Conservation (phyloP, 2,113 vertebrate species). For the Malurus melanocephalus region DNA sequence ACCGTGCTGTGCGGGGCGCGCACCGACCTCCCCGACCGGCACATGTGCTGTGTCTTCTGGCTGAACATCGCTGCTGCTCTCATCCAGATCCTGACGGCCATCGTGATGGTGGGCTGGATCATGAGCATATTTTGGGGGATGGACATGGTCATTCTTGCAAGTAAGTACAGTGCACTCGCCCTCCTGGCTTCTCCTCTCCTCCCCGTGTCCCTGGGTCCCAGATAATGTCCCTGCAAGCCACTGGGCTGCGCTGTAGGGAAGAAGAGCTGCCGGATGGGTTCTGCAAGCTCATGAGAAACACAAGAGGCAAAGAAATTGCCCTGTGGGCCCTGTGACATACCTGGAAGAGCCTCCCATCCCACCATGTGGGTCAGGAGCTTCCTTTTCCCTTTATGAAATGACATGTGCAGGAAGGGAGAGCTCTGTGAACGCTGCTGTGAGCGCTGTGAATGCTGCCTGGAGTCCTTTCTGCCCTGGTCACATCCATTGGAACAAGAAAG, state of each 20-base stretch:
- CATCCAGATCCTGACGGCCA: conserved; percentile 93
- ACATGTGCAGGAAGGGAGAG: background rate
- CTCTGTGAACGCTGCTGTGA: background rate
- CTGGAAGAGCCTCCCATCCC: background rate
- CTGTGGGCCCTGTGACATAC: background rate
- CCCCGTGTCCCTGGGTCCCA: background rate
- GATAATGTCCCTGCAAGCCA: background rate
- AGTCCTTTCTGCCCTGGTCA: background rate
- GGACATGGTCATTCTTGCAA: conserved; percentile 99
- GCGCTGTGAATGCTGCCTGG: background rate
- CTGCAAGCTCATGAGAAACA: background rate
- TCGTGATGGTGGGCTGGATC: conserved; percentile 98
- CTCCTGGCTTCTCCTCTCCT: background rate
- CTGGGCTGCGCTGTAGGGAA: background rate
- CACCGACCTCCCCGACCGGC: conserved; percentile 89
- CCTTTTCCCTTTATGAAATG: background rate
- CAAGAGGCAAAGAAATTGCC: background rate
- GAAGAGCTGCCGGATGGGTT: background rate
- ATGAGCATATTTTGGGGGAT: conserved; percentile 99
- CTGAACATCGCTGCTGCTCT: conserved; percentile 93
- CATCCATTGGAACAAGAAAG: background rate
- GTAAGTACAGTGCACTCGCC: conserved; percentile 70
- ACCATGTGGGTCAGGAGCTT: background rate
- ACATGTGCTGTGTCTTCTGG: conserved; percentile 96
- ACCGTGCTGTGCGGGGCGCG: conserved; percentile 91